Conservation (phyloP, 1,140 invertebrate genomes). For the Drosophila quadrilineata region DNA sequence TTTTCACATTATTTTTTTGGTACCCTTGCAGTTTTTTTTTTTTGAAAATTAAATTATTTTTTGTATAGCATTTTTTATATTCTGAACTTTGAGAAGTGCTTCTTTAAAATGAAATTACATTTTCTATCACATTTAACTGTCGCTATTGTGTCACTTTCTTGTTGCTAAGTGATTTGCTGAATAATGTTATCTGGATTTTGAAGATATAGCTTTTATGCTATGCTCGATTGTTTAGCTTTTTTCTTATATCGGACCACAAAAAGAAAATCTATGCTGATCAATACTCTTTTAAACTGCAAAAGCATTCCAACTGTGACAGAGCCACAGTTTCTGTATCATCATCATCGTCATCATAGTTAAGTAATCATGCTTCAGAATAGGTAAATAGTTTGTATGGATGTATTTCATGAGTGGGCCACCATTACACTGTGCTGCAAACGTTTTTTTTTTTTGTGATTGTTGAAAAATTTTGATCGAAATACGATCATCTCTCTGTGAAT, state of each 20-base stretch:
- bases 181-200: too few relatives aligned
- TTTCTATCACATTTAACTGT: not conserved
- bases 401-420: constrained; percentile 33
- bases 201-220: not conserved
- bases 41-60: not conserved
- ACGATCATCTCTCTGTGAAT: too few relatives aligned
- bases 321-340: not conserved
- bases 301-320: constrained; percentile 2
- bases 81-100: not conserved
- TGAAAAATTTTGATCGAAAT: too few relatives aligned
- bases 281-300: constrained; percentile 6
- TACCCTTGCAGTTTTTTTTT: constrained; percentile 25
- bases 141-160: not conserved
- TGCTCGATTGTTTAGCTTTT: not conserved
- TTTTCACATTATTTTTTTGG: not conserved
- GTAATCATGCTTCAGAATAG: constrained; percentile 29
- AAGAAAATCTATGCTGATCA: too few relatives aligned
- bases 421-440: constrained; percentile 48
- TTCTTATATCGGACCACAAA: not conserved
- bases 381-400: constrained; percentile 14
- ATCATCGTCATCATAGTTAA: not conserved
- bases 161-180: not conserved
- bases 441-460: constrained; percentile 19
- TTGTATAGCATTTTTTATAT: not conserved
- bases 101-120: constrained; percentile 17